Base-by-base conservation (phyloP, 2,113 vertebrate genomes). In the Psephotus haematonotus region DNA sequence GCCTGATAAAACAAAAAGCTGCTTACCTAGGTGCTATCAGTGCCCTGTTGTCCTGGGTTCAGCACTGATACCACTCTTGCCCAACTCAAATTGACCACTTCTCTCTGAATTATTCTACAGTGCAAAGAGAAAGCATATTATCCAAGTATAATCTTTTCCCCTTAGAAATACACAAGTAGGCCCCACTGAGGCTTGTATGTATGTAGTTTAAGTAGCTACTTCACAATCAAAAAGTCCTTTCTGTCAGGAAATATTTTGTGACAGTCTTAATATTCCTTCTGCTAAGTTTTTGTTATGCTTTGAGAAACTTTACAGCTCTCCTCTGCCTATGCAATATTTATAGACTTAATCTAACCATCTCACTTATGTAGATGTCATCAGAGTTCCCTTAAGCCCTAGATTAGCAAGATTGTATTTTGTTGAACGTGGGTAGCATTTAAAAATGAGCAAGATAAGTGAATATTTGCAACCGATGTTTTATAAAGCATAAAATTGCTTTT, bases 401-500 rank as follows among this genome's bases (percentile, higher is more conserved):
- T 91, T 90, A 96, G 72, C 57, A 92, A 91, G 71, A 65, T 39
- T 9, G 4, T 65, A 65, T 92, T 93, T 80, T 85, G 49, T 68
- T 93, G 85, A 94, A 90, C 0, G 17, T 77, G 63, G 43, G 47
- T 62, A 93, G 71, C 67, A 83, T 88, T 92, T 86, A 69, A 92
- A 92, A 92, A 88, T 65, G 86, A 91, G 69, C 69, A 86, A 65
- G 41, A 74, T 80, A 96, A 94, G 78, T 75, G 52, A 95, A 67
- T 92, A 90, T 90, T 95, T 94, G 83, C 69, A 86, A 86, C 39
- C 27, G 52, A 94, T 93, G 60, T 84, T 92, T 93, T 83, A 94
- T 92, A 95, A 94, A 92, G 72, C 76, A 75, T 68, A 88, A 96
- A 94, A 95, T 83, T 88, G 59, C 93, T 92, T 95, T 90, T 68